Base-by-base conservation (phyloP, 2,888 invertebrate genomes). In the Athalia cordata region DNA sequence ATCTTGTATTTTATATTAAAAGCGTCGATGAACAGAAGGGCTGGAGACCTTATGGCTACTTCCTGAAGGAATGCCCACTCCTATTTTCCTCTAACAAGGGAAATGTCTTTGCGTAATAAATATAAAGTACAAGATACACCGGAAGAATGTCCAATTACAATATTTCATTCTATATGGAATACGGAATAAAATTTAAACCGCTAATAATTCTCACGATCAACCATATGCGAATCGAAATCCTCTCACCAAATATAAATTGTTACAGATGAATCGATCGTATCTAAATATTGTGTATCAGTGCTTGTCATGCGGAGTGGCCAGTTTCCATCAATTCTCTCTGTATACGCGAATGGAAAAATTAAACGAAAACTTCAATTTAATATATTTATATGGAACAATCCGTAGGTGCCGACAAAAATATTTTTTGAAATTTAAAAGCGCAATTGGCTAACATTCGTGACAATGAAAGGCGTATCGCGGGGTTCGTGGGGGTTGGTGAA, bases 1-100 rank as follows among this genome's bases (percentile, higher is more conserved):
- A 9, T 15, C 72, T 57, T 72, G 72, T 57, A 72, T 72, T 72
- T 29, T 57, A 72, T 59, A 59, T 72, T 57, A 55, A 13, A 72
- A 59, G 72, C 45, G 9, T 15, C 57, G 59, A 72, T 47, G 59
- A 59, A 29, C 47, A 45, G 45, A 13, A 59, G 59, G 47, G 45
- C 45, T 47, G 57, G 57, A 47, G 59, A 47, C 43, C n/a, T 59
- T n/a, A n/a, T 11, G 7, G 45, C 57, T 29, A 43, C 29, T 29
- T 55, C 15, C 52, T 43, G 52, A n/a, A n/a, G 29, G 55, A 13
- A 55, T 68, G n/a, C 11, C 0, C 6, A 29, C 29, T 29, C 29
- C 29, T 29, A 1, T 29, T 29, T 29, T 29, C 29, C 29, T 29
- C 29, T 29, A 29, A 29, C 29, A 29, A 29, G 29, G 29, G 29